A percentile compares a stretch with the other conserved stretches of the same genome.
phyloP scores from a whole-genome alignment of 35 echinoderm and acorn worm genomes.

The Apostichopus japonicus region DNA sequence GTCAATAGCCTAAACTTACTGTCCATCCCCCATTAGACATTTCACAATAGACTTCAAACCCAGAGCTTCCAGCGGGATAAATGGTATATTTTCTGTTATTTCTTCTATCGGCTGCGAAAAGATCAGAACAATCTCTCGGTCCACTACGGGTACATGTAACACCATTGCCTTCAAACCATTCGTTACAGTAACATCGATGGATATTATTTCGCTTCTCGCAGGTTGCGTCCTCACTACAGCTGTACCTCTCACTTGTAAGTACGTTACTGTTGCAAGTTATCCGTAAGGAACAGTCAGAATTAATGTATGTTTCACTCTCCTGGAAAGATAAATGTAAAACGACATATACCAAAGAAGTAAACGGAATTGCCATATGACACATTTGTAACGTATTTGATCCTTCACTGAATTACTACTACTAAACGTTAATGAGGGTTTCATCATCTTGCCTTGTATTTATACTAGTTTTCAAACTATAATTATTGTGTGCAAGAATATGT shows the following conservation, averaged over 20 bases:
- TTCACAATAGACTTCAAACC: not conserved
- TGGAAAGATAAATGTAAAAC: not conserved
- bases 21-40: not conserved
- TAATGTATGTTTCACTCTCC: not conserved
- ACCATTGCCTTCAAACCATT: not conserved
- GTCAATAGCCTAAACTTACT: not conserved
- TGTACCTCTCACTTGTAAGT: constrained; percentile 4
- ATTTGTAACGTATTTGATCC: not conserved
- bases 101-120: not conserved
- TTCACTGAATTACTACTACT: not conserved
- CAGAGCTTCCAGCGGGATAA: not conserved
- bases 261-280: not conserved
- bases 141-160: not conserved
- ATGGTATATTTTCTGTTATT: not conserved
- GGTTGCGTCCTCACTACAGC: not conserved
- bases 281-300: not conserved
- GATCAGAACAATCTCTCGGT: not conserved
- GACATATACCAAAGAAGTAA: not conserved
- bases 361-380: not conserved
- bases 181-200: not conserved
- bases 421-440: not conserved
- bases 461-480: not conserved
- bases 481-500: not conserved
- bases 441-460: not conserved
- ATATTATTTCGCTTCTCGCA: not conserved